Base-by-base conservation (phyloP, 2,113 vertebrate genomes). In the Calcarius ornatus region DNA sequence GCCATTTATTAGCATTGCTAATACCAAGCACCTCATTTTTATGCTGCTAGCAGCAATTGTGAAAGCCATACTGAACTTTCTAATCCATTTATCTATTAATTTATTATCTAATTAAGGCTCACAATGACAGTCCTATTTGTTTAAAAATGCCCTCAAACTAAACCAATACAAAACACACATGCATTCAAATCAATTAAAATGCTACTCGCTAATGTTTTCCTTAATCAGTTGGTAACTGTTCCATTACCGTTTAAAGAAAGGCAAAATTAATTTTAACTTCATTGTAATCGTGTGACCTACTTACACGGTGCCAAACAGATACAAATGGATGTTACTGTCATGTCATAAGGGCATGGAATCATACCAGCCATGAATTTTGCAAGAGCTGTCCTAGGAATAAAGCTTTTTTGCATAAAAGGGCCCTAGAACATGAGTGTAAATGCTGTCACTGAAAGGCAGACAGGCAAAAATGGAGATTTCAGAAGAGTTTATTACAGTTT, bases 81-180 rank as follows among this genome's bases (percentile, higher is more conserved):
- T 96, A 97, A 98, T 97, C 95, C 97, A 98, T 97, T 97, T 97
- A 97, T 97, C 98, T 98, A 98, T 98, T 98, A 98, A 98, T 98
- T 98, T 98, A 98, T 98, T 98, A 97, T 97, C 97, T 97, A 97
- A 98, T 98, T 98, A 98, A 97, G 95, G 84, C 81, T 97, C 86
- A 94, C 92, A 91, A 91, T 95, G 97, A 97, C 96, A 97, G 91
- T 35, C 48, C 95, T 97, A 97, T 98, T 98, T 98, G 97, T 97
- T 98, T 96, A 96, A 97, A 97, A 97, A 97, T 97, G 97, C 95
- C 97, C 96, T 97, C 75, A 17, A 97, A 98, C 97, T 90, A 98
- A 98, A 97, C 95, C 95, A 97, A 96, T 95, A 96, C 38, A 93
- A 93, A 96, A 97, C 95, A 96, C 84, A 88, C 93, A 83, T 35